These are phyloP conservation scores for Ptilonorhynchus violaceus DNA, from an alignment of 2,113 vertebrate species.

Conservation along the genomic window DNA sequence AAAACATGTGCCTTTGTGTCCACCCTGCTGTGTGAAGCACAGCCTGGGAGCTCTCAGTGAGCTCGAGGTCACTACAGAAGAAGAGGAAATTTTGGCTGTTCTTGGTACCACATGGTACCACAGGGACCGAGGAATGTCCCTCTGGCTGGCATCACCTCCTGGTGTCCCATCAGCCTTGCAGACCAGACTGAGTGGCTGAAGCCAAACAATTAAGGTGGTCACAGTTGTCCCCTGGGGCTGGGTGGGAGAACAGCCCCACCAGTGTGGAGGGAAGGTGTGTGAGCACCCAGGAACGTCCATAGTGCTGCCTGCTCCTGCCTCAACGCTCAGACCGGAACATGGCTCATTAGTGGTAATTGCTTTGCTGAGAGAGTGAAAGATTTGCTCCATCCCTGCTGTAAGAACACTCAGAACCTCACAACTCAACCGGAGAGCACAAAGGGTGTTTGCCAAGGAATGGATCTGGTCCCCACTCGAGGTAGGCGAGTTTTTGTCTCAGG, in stretches of 20 bases:
- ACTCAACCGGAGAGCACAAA: neutral
- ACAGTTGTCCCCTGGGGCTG: rapidly evolving
- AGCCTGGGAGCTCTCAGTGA: rapidly evolving
- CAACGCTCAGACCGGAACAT: neutral
- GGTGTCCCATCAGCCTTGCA: neutral
- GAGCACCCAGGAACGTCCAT: neutral
- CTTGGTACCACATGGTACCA: no score
- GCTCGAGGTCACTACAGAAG: rapidly evolving
- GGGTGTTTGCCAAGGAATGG: neutral
- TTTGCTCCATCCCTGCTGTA: neutral
- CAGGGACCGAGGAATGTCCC: rapidly evolving
- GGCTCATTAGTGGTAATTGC: neutral
- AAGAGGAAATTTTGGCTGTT: neutral
- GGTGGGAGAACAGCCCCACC: neutral
- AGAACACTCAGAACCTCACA: neutral
- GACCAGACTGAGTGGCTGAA: neutral
- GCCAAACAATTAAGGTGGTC: neutral
- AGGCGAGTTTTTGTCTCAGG: neutral
- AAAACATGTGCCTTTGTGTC: rapidly evolving
- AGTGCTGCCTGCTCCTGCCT: neutral
- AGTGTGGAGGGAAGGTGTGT: neutral
- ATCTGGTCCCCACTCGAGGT: neutral
- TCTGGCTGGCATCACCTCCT: neutral
- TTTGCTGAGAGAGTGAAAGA: neutral
- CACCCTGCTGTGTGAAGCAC: neutral